Conservation (phyloP, 2,113 vertebrate genomes). For the Serilophus lunatus region DNA sequence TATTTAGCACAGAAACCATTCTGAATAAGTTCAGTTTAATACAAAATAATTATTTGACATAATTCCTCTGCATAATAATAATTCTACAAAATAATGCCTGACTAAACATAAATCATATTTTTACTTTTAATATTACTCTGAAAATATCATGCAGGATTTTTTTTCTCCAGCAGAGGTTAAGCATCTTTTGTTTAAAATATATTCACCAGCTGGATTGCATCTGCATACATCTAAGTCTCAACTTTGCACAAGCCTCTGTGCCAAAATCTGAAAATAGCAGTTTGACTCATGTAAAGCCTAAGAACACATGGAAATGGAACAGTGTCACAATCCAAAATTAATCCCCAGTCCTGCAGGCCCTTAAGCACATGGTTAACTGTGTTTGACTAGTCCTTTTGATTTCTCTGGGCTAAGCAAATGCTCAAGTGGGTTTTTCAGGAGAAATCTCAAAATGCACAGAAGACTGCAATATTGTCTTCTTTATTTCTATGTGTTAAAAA, state of each 20-base stretch:
- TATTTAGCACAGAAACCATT: background rate
- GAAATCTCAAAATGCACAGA: background rate
- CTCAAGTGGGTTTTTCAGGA: background rate
- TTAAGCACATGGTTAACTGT: background rate
- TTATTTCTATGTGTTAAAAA: constrained; percentile 8
- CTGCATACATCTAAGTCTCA: background rate
- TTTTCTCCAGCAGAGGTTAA: background rate
- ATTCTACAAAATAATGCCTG: background rate
- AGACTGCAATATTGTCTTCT: background rate
- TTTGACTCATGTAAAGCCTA: background rate
- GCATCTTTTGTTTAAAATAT: background rate
- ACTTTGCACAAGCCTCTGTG: background rate
- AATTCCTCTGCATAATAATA: background rate
- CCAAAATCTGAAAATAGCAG: background rate
- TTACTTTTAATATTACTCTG: background rate
- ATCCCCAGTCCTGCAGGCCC: background rate
- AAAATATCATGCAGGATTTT: background rate
- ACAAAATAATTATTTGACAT: background rate
- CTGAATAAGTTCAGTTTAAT: background rate
- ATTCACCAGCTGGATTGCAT: background rate
- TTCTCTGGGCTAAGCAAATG: constrained; percentile 6
- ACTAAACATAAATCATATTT: background rate
- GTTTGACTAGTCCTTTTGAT: constrained; percentile 23
- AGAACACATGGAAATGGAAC: background rate
- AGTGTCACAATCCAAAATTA: constrained; percentile 33